Base-by-base conservation (phyloP, 2,888 invertebrate species). In the Chloroclystis v-ata region DNA sequence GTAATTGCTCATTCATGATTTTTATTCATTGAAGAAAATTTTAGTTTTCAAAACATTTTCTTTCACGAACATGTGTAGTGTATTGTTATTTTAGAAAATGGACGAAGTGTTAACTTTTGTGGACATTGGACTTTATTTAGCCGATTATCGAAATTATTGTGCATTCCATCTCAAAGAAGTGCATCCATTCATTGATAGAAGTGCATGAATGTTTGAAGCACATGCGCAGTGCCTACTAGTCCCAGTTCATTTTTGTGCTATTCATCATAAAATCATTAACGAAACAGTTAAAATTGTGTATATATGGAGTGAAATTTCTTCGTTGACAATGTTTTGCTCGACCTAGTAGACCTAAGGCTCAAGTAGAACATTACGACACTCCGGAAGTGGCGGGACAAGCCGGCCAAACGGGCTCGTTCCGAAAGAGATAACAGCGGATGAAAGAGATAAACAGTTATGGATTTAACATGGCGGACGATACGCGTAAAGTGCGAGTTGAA, bases 381-480 rank as follows among this genome's bases (percentile, higher is more conserved):
- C 87, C 86, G 86, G 87, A 86, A 86, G 85, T 85, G 82, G 84
- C 81, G 83, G 85, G 78, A 80, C 78, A 75, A 81, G 83, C 82
- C 80, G 81, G 83, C 79, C 82, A 80, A 81, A 73, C 83, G 79
- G 82, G 83, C 82, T 82, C 84, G 86, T 82, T 83, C 85, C 85
- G 87, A 85, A 82, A 84, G 85, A 86, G 86, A 85, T 87, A 87
- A 85, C 85, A 83, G 81, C 87, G 86, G 85, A 86, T 87, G 87
- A 87, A 86, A 86, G 86, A 86, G 86, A 86, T 87, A 86, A 86
- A 86, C 85, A 89, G 92, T 92, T 91, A 94, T 93, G 93, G 93
- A 93, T 92, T 91, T 92, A 95, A 94, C 92, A 95, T 95, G 95
- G 95, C 95, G 91, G 94, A 94, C 91, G 93, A 92, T 90, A 92